These are phyloP conservation scores for Phasia obesa DNA, from an alignment of 2,888 invertebrate genomes.

Conservation along the genomic window DNA sequence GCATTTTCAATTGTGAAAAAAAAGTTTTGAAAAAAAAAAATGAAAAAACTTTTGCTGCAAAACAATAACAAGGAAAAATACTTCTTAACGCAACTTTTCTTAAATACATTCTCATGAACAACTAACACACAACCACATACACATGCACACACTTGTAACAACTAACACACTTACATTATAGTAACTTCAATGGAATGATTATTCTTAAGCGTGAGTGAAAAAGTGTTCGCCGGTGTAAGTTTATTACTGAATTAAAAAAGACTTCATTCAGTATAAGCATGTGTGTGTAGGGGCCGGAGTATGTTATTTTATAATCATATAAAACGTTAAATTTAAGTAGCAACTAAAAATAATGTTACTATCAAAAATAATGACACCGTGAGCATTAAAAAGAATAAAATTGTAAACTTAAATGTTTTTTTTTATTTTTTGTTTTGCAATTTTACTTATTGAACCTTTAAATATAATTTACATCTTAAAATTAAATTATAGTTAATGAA, in stretches of 20 bases:
- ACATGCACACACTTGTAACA: not conserved
- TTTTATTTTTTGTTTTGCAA: no score
- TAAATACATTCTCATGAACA: not conserved
- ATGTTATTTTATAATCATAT: slow-evolving; percentile 54
- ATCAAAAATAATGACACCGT: slow-evolving; percentile 38
- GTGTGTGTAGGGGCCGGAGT: not conserved
- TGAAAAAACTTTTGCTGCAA: slow-evolving; percentile 21
- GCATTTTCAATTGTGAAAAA: slow-evolving; percentile 46
- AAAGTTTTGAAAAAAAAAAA: slow-evolving; percentile 42
- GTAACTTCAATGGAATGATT: slow-evolving; percentile 2
- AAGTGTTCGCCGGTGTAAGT: not conserved
- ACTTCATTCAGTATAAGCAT: not conserved
- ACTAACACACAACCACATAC: not conserved
- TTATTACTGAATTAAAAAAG: not conserved
- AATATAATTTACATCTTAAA: no score
- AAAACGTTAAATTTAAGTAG: slow-evolving; percentile 69
- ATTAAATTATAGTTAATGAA: no score
- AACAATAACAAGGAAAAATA: slow-evolving; percentile 34
- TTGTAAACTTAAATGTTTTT: no score
- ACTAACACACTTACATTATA: not conserved
- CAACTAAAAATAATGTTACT: slow-evolving; percentile 67
- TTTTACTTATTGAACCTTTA: no score
- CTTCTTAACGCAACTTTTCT: slow-evolving; percentile 5
- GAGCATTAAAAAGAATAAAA: not conserved
- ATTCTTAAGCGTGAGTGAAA: not conserved